Evolutionary conservation across 1,140 invertebrate species (phyloP), one percentile per base, ranked within the genome.

Genomic region (Psilanteris sp.): DNA sequence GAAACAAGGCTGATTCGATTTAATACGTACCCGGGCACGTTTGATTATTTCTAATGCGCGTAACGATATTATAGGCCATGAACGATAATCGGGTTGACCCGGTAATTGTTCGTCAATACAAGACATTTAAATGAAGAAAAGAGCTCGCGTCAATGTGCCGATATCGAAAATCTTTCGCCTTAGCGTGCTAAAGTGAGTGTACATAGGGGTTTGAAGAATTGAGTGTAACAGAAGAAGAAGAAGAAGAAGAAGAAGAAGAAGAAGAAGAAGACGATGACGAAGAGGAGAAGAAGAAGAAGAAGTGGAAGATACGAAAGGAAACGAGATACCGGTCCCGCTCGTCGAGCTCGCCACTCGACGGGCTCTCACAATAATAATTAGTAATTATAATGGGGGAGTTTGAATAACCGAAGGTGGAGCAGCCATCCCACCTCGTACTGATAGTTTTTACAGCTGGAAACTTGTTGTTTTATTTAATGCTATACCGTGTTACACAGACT

Each of bases 401-500:
- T 70, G 78, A 84, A 81, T 81, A 80, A 73, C 79, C 87, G 86
- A 84, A 79, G 87, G 87, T 89, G 87, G 87, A 88, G 83, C 82
- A 84, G 87, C 87, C 87, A 89, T 85, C 87, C 87, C 87, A 89
- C 85, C 87, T 87, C 86, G 87, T 87, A 87, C 85, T 85, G 86
- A 86, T 85, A 85, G 79, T 84, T 85, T 79, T 85, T 46, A 83
- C 85, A 87, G 83, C 81, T 83, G 83, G 81, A 85, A 79, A 87
- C 86, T 87, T 87, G 87, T 89, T 89, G 83, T 87, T 88, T 89
- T 84, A 85, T 89, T 87, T 89, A 76, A 87, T 89, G 87, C 87
- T 89, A 89, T 89, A 89, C 87, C 87, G 87, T 88, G 87, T 88
- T 89, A 89, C 86, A 87, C 86, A 89, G 85, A 88, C 87, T 89